A percentile compares a stretch with the other conserved stretches of the same genome.
These are phyloP conservation scores for Alligator mississippiensis DNA, from an alignment of 2,113 vertebrate genomes.

Conservation along the genomic window DNA sequence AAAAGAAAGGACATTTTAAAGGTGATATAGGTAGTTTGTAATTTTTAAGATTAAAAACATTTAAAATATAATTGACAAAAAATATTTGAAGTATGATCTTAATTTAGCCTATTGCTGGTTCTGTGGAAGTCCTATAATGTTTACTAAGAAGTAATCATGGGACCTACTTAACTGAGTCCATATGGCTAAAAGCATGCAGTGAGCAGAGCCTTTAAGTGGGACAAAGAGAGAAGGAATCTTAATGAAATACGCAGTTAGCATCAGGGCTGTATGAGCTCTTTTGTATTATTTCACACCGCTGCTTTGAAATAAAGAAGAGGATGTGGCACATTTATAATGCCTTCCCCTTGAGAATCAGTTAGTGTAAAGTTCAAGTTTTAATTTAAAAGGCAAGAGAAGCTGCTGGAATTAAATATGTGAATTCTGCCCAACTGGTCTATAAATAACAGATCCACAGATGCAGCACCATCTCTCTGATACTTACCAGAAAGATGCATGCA, in stretches of 20 bases:
- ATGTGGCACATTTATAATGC: slow-evolving; percentile 66
- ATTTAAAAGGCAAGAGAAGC: slow-evolving; percentile 65
- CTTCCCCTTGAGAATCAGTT: slow-evolving; percentile 64
- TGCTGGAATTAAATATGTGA: slow-evolving; percentile 59
- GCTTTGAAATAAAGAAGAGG: slow-evolving; percentile 73
- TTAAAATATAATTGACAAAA: not conserved
- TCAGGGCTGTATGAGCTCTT: slow-evolving; percentile 55
- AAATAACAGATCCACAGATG: slow-evolving; percentile 45
- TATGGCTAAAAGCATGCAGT: slow-evolving; percentile 56
- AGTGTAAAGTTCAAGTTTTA: slow-evolving; percentile 71
- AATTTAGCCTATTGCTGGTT: not conserved
- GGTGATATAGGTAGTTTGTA: not conserved
- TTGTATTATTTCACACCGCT: slow-evolving; percentile 68
- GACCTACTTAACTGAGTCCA: slow-evolving; percentile 62
- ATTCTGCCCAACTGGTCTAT: slow-evolving; percentile 55
- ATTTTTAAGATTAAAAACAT: not conserved
- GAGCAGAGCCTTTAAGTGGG: slow-evolving; percentile 52
- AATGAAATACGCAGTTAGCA: slow-evolving; percentile 63
- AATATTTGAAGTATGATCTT: not conserved
- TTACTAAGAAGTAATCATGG: slow-evolving; percentile 33
- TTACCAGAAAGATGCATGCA: not conserved
- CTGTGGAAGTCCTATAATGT: not conserved
- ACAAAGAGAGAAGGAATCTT: slow-evolving; percentile 66
- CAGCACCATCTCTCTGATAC: not conserved
- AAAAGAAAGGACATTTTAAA: not conserved